A percentile compares a stretch with the other conserved stretches of the same genome.
phyloP scores from a whole-genome alignment of 2,888 invertebrate genomes.

The Eupithecia abbreviata region DNA sequence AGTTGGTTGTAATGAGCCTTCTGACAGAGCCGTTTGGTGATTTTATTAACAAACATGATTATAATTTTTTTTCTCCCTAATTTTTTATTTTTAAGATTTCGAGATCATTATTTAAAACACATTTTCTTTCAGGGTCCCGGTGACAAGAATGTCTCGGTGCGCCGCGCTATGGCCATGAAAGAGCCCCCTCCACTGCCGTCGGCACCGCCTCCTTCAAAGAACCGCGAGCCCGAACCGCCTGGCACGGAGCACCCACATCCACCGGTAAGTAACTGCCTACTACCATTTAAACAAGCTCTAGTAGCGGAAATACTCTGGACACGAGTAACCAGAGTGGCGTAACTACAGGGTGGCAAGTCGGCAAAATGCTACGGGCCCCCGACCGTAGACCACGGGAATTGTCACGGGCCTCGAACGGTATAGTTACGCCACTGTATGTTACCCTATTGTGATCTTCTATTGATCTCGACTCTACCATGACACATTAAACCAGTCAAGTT shows the following conservation, averaged over 20 bases:
- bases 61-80: no score
- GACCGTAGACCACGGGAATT: no score
- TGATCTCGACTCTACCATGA: not conserved
- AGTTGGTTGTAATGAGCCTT: no score
- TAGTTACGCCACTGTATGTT: no score
- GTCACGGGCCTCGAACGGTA: no score
- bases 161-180: conserved; percentile 86
- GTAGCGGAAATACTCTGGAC: not conserved
- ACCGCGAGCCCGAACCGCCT: conserved; percentile 82
- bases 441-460: not conserved
- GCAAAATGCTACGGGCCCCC: no score
- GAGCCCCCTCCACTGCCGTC: conserved; percentile 84
- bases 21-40: no score
- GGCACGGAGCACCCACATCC: conserved; percentile 79
- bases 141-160: conserved; percentile 84
- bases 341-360: no score
- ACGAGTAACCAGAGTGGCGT: not conserved
- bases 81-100: no score
- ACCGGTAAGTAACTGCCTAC: conserved; percentile 47
- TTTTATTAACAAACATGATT: no score
- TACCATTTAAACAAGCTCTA: not conserved
- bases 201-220: conserved; percentile 78
- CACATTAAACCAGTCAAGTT: not conserved
- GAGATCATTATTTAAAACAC: not conserved
- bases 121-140: conserved; percentile 52